Conservation (phyloP, 2,888 invertebrate genomes). For the Branchellion lobata region DNA sequence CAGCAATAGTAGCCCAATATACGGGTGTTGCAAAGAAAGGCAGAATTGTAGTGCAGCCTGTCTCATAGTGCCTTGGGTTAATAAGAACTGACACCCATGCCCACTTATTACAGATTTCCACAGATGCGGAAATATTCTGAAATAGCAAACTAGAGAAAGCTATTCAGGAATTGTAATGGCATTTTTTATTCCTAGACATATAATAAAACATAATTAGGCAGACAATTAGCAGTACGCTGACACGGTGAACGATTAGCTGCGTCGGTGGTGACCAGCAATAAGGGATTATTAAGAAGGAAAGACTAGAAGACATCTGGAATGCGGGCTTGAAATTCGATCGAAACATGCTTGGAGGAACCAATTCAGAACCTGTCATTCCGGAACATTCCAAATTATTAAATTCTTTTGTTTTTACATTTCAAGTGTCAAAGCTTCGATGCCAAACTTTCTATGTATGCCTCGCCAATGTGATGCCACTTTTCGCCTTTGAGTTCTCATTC, state of each 20-base stretch:
- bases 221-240: too few relatives aligned
- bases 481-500: too few relatives aligned
- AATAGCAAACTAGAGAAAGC: not conserved
- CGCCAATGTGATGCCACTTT: too few relatives aligned
- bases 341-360: not conserved
- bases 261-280: too few relatives aligned
- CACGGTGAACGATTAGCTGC: too few relatives aligned
- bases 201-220: too few relatives aligned
- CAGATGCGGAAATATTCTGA: not conserved
- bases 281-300: not conserved
- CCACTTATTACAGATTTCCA: not conserved
- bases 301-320: not conserved
- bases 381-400: not conserved
- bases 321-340: not conserved
- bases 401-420: not conserved
- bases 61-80: constrained; percentile 17
- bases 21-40: not conserved
- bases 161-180: too few relatives aligned
- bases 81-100: not conserved
- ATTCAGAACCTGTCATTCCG: too few relatives aligned
- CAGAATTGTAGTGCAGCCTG: too few relatives aligned
- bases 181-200: not conserved
- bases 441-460: not conserved
- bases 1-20: not conserved
- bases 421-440: not conserved